Conservation (phyloP, 2,888 invertebrate genomes). For the Hetaerina titia region DNA sequence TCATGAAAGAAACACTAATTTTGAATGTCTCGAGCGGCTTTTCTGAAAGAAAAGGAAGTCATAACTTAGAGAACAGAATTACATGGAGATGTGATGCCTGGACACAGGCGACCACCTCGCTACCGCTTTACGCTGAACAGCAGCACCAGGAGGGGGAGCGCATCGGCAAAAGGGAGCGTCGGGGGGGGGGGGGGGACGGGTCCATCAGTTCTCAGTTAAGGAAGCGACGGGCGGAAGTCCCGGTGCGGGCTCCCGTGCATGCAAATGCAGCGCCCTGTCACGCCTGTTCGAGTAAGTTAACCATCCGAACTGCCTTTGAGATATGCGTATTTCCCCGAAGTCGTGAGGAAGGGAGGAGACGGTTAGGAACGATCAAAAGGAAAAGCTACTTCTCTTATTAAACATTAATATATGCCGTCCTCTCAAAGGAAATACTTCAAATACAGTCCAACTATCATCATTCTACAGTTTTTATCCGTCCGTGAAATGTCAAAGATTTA, state of each 20-base stretch:
- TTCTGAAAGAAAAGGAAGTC: too few species aligned
- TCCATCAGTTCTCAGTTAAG: conserved; percentile 1
- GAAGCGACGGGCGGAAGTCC: not conserved
- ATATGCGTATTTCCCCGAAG: not conserved
- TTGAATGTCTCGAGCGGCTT: too few species aligned
- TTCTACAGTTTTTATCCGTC: too few species aligned
- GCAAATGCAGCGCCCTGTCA: not conserved
- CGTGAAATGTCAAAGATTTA: too few species aligned
- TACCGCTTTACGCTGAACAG: too few species aligned
- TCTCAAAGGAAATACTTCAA: not conserved
- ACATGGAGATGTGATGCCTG: not conserved
- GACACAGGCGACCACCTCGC: not conserved
- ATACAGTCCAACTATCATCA: too few species aligned
- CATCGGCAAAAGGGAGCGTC: not conserved
- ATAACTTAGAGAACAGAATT: too few species aligned
- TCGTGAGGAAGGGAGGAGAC: not conserved
- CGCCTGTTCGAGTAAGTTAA: conserved; percentile 7
- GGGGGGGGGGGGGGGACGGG: not conserved
- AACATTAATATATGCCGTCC: not conserved
- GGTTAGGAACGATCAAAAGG: not conserved
- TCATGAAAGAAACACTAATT: too few species aligned
- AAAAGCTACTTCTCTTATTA: not conserved
- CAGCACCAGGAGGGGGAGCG: too few species aligned
- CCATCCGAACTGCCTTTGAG: not conserved
- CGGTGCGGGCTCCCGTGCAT: not conserved